Evolutionary conservation across 2,113 vertebrate species (phyloP).

Genomic region (Pithys albifrons): DNA sequence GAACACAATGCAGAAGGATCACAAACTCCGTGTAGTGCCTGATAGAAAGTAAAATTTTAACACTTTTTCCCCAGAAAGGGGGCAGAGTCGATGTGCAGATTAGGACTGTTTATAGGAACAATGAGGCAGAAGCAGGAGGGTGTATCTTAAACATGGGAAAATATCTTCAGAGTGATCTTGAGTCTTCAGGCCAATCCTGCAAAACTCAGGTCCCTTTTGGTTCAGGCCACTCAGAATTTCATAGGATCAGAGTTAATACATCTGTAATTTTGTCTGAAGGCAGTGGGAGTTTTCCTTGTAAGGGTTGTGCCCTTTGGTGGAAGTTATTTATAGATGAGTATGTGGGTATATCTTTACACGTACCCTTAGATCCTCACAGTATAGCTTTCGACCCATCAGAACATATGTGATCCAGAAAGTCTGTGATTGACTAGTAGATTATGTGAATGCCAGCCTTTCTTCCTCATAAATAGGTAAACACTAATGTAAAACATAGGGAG

Average conservation of each 20-base stretch:
- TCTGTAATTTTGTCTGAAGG: not conserved
- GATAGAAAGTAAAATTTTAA: not conserved
- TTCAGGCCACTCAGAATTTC: not conserved
- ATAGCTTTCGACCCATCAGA: not conserved
- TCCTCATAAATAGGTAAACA: conserved; percentile 18
- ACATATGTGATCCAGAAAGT: not conserved
- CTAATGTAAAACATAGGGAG: not conserved
- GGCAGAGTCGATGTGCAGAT: not conserved
- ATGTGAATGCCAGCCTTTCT: not conserved
- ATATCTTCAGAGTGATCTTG: not conserved
- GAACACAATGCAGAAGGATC: not conserved
- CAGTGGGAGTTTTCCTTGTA: not conserved
- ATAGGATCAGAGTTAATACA: not conserved
- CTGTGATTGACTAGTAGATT: not conserved
- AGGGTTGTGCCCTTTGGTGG: not conserved
- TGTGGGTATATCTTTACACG: not conserved
- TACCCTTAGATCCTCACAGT: not conserved
- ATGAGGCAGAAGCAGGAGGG: not conserved
- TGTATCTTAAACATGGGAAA: not conserved
- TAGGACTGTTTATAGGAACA: not conserved
- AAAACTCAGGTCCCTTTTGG: not conserved
- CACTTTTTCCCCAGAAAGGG: not conserved
- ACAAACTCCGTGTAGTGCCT: not conserved
- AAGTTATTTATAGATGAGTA: not conserved
- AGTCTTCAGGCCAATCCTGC: not conserved